Evolutionary conservation across 2,113 vertebrate species (phyloP), one percentile per base, ranked within the genome.

Genomic region (Psilopogon haemacephalus): DNA sequence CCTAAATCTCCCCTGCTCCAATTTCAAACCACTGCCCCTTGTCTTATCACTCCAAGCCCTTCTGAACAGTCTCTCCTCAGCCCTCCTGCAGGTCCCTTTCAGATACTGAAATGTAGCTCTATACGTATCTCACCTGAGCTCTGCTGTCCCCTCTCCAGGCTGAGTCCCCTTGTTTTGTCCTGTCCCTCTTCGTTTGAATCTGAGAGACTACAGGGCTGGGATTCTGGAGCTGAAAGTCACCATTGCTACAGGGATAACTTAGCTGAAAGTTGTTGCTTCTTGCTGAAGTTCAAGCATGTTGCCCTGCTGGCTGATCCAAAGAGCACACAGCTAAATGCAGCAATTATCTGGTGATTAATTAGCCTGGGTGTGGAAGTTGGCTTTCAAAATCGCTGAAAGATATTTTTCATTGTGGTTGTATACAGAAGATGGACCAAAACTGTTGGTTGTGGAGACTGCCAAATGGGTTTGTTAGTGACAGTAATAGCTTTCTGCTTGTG

Each of bases 191-290:
- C 35, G 28, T 33, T 50, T 32, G 12, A 42, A 2, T 16, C 6
- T n/a, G 71, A 37, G 71, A 19, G 60, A 6, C 52, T n/a, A 6
- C 15, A 33, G 84, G 19, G 11, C 33, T 59, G 65, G 8, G 12
- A 4, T 30, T 50, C 42, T 16, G 6, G 21, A 59, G 33, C 20
- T 23, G 9, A 19, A n/a, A 24, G 17, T 27, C 68, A 30, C 4
- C 5, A 2, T 55, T 1, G 0, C 38, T 80, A 30, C 24, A 10
- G 15, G 23, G 11, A 6, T 37, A 12, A n/a, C 23, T 86, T 6
- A 2, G 35, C 27, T 38, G 26, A 26, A 59, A 44, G 38, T 9
- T 74, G 27, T 52, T 85, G 42, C 23, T 70, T 27, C 84, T 65
- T 10, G 13, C 20, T 76, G 19, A 9, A 42, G 33, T 40, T 15